Evolutionary conservation across 2,888 invertebrate genomes (phyloP).

Genomic region (Plebejus melissa): DNA sequence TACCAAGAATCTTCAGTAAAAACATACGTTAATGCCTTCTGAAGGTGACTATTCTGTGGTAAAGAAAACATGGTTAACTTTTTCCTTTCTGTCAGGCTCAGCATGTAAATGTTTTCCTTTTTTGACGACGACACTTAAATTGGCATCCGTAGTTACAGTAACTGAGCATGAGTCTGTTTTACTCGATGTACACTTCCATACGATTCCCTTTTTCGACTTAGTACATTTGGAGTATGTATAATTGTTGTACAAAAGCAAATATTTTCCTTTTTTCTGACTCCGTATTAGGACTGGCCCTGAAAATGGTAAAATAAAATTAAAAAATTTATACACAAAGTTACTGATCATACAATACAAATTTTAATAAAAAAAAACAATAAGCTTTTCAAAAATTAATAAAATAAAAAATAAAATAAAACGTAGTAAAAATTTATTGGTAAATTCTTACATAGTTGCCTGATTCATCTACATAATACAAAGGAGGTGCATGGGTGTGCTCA

Average conservation of each 20-base stretch:
- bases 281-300: slow-evolving; percentile 64
- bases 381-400: too few species aligned
- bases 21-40: background rate
- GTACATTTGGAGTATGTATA: slow-evolving; percentile 54
- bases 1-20: background rate
- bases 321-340: background rate
- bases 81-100: slow-evolving; percentile 45
- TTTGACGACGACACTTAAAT: slow-evolving; percentile 51
- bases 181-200: slow-evolving; percentile 63
- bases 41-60: slow-evolving; percentile 42
- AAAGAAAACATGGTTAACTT: slow-evolving; percentile 69
- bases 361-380: background rate
- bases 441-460: slow-evolving; percentile 54
- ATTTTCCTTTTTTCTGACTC: slow-evolving; percentile 53
- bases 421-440: slow-evolving; percentile 5
- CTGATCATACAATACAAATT: background rate
- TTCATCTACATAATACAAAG: slow-evolving; percentile 56
- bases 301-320: slow-evolving; percentile 33
- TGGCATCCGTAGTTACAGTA: slow-evolving; percentile 56
- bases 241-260: slow-evolving; percentile 52
- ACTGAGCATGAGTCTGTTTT: slow-evolving; percentile 59
- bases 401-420: too few species aligned
- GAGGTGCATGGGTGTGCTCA: slow-evolving; percentile 57
- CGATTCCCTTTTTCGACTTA: slow-evolving; percentile 63
- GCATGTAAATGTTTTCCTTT: slow-evolving; percentile 54